Evolutionary conservation across 2,888 invertebrate genomes (phyloP), one percentile per base, ranked within the genome.

Genomic region (Caenorhabditis wallacei): DNA sequence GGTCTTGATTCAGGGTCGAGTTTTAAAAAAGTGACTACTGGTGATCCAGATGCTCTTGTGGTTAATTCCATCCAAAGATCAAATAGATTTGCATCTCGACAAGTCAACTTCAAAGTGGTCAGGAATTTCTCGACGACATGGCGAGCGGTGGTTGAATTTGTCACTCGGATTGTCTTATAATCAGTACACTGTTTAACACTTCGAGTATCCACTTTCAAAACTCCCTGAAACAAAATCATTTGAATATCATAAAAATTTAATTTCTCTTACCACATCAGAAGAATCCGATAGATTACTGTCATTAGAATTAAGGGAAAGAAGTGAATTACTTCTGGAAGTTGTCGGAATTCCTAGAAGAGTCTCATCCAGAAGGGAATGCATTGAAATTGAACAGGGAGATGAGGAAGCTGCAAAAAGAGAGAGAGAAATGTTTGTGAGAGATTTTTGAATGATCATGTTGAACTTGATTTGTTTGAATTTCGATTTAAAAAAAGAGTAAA

Each of bases 91-190:
- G 96, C 96, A 93, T 97, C 97, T 16, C 88, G 86, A 37, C 85
- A 83, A 18, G 80, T 82, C 5, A 86, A 54, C 48, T 87, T 87
- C 59, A 95, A 96, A 94, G 97, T 96, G 93, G 95, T 94, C 84
- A 97, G 94, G 24, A 97, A 94, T 66, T 95, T 95, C 82, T 94
- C 94, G 13, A 97, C 95, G 85, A 97, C 95, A 79, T 96, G 96
- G n/a, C 66, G 70, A 2, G 86, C 96, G 1, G 96, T 95, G 16
- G 96, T 96, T 90, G 95, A 95, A 94, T 95, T 96, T 66, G 95
- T 95, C 88, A 97, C 96, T 87, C 96, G 95, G 80, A 97, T 93
- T 0, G 97, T 97, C 93, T 97, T 97, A 94, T 97, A 97, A 93
- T 97, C 97, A 92, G 97, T 96, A 93, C 97, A 97, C 30, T 96